Base-by-base conservation (phyloP, 2,888 invertebrate species). In the Lasioglossum malachurum region DNA sequence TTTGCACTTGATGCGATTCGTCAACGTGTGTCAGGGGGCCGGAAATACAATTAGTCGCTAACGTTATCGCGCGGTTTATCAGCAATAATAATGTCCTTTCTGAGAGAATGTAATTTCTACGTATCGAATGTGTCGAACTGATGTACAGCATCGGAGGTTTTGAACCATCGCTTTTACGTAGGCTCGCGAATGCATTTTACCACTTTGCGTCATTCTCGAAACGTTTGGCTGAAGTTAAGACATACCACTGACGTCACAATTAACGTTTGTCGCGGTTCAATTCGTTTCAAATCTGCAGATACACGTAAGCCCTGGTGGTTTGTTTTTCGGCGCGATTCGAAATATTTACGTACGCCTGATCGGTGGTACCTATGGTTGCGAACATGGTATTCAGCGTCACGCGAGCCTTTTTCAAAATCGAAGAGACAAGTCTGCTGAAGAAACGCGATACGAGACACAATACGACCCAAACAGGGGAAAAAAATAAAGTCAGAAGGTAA, bases 171-270 rank as follows among this genome's bases (percentile, higher is more conserved):
- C 46, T 16, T 16, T 78, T 75, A 80, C 69, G 8, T 74, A 12
- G 46, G 4, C 14, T 7, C 31, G 49, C 8, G n/a, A 75, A 85
- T 78, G 27, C 46, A 35, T 79, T 71, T 76, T 27, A 44, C 78
- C 80, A 72, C 41, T 75, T 69, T 44, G 46, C 73, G 80, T 73
- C 57, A 77, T 79, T 78, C 75, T 31, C 53, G 49, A 73, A 79
- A 71, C 23, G 35, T n/a, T 64, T 31, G 53, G 19, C 73, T 76
- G n/a, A 81, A 75, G 49, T 78, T 53, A 76, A 75, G 67, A 78
- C 71, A 75, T 19, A 16, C 5, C 73, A 57, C 69, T 80, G 72
- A 90, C 83, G 87, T 82, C 79, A 83, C 87, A 83, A 86, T 90
- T 77, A 87, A 80, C 71, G 78, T 73, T 88, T 71, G 38, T 83